Conservation (phyloP, 2,113 vertebrate species). For the Nesospiza acunhae region DNA sequence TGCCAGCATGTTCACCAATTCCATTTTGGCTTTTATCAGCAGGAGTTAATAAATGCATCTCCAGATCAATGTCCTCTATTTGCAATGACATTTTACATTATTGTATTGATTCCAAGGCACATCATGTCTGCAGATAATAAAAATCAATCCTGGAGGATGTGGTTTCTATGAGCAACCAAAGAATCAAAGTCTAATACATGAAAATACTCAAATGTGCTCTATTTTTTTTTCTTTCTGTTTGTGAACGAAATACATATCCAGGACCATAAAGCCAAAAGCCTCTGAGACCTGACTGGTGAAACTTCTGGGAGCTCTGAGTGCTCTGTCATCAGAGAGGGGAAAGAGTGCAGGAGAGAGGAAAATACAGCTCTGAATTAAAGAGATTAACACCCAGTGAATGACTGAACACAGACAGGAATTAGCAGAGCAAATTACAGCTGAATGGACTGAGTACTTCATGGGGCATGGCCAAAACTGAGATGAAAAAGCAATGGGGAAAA, state of each 20-base stretch:
- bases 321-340: not conserved
- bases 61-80: conserved; percentile 10
- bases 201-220: not conserved
- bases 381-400: conserved; percentile 40
- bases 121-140: conserved; percentile 6
- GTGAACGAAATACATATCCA: not conserved
- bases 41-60: conserved; percentile 5
- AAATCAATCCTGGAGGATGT: not conserved
- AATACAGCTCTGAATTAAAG: conserved; percentile 17
- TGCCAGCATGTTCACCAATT: not conserved
- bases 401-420: not conserved
- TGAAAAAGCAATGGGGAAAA: not conserved
- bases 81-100: conserved; percentile 38
- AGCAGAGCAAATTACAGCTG: conserved; percentile 50
- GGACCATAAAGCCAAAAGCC: not conserved
- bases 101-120: conserved; percentile 29
- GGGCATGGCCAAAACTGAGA: conserved; percentile 1
- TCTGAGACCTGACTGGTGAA: not conserved
- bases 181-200: not conserved
- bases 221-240: not conserved
- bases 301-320: not conserved
- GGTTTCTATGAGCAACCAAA: not conserved
- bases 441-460: conserved; percentile 36
- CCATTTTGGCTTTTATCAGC: not conserved
- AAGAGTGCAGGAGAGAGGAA: conserved; percentile 24